Percentiles rank a stretch among this genome's conserved stretches.
Conservation (phyloP, 2,888 invertebrate genomes). For the Sisyra nigra region DNA sequence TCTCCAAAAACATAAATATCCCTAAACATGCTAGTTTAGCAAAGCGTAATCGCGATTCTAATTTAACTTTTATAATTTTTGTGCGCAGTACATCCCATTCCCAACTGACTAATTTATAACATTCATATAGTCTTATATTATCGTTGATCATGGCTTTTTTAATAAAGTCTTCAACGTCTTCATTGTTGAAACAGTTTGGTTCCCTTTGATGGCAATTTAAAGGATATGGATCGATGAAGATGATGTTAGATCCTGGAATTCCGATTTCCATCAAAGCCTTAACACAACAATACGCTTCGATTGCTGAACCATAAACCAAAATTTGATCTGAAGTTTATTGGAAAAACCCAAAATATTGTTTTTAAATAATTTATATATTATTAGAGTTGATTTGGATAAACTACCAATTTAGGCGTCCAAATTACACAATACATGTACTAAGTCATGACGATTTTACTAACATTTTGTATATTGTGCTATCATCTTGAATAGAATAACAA, state of each 20-base stretch:
- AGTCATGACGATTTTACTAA: no score
- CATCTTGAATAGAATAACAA: no score
- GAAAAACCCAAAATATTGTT: no score
- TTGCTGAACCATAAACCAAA: slow-evolving; percentile 49
- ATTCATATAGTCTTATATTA: slow-evolving; percentile 31
- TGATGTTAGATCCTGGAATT: slow-evolving; percentile 35
- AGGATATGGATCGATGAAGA: slow-evolving; percentile 41
- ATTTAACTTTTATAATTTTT: slow-evolving; percentile 27
- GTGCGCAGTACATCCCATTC: slow-evolving; percentile 16
- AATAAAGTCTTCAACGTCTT: slow-evolving; percentile 35
- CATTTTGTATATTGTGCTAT: no score
- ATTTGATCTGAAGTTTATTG: slow-evolving; percentile 31
- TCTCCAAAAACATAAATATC: slow-evolving; percentile 40
- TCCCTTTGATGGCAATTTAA: slow-evolving; percentile 10
- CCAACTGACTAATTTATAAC: slow-evolving; percentile 40
- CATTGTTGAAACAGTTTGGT: slow-evolving; percentile 19
- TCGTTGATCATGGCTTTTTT: slow-evolving; percentile 24
- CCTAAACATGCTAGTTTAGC: slow-evolving; percentile 33
- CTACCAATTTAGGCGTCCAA: no score
- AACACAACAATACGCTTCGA: slow-evolving; percentile 50
- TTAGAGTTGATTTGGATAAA: no score
- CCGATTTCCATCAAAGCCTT: slow-evolving; percentile 42
- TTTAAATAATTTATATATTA: no score
- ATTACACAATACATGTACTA: no score
- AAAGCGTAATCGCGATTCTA: slow-evolving; percentile 30